Conservation (phyloP, 2,113 vertebrate genomes). For the Buteo buteo region DNA sequence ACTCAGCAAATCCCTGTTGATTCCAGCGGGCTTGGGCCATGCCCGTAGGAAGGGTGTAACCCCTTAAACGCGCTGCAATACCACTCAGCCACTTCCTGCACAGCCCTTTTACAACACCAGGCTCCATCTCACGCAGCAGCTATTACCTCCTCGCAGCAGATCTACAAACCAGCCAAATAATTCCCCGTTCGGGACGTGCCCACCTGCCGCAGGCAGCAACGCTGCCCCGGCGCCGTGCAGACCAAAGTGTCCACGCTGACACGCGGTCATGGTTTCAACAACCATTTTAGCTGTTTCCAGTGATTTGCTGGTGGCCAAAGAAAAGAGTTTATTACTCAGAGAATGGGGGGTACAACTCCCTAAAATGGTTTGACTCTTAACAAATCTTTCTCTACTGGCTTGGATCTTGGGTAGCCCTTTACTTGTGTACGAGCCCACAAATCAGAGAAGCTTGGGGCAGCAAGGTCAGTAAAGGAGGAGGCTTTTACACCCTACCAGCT, state of each 20-base stretch:
- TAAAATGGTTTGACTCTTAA: neutral
- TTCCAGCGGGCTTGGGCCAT: neutral
- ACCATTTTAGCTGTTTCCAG: neutral
- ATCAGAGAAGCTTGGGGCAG: neutral
- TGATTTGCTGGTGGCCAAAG: neutral
- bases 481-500: neutral
- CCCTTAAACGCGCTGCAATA: neutral
- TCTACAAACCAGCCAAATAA: rapidly evolving
- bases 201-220: rapidly evolving
- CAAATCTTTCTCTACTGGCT: neutral
- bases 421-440: rapidly evolving
- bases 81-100: neutral
- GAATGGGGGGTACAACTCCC: neutral
- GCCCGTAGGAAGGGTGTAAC: neutral
- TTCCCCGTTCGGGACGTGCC: rapidly evolving
- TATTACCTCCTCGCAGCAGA: neutral
- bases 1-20: neutral
- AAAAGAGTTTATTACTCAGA: neutral
- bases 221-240: rapidly evolving
- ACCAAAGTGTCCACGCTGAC: rapidly evolving
- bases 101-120: neutral
- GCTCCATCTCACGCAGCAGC: neutral
- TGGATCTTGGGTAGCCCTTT: neutral
- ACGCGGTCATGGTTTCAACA: neutral
- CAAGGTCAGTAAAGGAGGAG: neutral